Base-by-base conservation (phyloP, 2,888 invertebrate species). In the Andrena chrysosceles region DNA sequence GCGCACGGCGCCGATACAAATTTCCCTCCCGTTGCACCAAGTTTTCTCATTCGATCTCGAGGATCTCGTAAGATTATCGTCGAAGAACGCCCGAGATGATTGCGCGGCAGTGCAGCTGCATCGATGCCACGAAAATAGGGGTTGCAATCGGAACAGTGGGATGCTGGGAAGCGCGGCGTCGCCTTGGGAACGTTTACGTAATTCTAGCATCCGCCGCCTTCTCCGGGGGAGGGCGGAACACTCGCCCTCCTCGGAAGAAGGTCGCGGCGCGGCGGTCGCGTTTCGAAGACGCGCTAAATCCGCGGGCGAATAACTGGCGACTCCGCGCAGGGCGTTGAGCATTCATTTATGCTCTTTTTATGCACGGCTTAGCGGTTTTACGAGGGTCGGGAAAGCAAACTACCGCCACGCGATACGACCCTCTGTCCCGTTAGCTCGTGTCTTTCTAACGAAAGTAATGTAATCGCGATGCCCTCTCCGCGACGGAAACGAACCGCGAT, bases 341-440 rank as follows among this genome's bases (percentile, higher is more conserved):
- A 86, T 87, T 86, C 85, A 85, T 87, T 87, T 85, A 87, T 85
- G 85, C 81, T 63, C 71, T 72, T 85, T 76, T 86, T 86, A 87
- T 86, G 83, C 83, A 42, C 76, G 70, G 76, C 72, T 87, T 85
- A 68, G 77, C 63, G 66, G 64, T 78, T 83, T 85, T 85, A 86
- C 86, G 85, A 81, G 83, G 81, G 81, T 73, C 60, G 56, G 73
- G 64, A 76, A 85, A 83, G 87, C 83, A 87, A 86, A 87, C 72
- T 73, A 75, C 67, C 72, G 20, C 56, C 23, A 13, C 56, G 59
- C 71, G 78, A 66, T 49, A 73, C 66, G 73, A 60, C 72, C 70
- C 74, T 84, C 73, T 75, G 70, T 68, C 76, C 69, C 77, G 54
- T 60, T 74, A 62, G 49, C 69, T 60, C 33, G 74, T 60, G 76